phyloP scores from a whole-genome alignment of 2,113 vertebrate genomes.

The Gopherus flavomarginatus region DNA sequence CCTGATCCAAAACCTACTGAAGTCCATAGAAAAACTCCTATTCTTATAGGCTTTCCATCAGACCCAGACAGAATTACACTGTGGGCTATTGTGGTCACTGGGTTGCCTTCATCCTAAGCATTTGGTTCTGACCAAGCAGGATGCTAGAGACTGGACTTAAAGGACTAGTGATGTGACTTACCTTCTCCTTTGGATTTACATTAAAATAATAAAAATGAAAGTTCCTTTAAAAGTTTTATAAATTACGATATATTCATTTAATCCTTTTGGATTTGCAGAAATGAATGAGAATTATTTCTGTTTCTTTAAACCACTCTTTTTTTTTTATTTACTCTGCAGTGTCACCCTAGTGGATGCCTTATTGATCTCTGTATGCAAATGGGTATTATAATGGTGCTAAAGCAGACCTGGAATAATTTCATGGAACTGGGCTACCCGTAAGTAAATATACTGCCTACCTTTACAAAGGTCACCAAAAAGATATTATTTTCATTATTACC shows the following conservation, averaged over 20 bases:
- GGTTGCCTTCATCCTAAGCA: not conserved
- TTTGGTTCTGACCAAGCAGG: not conserved
- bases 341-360: conserved; percentile 97
- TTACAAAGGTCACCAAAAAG: not conserved
- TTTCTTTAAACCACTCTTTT: not conserved
- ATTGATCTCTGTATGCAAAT: conserved; percentile 98
- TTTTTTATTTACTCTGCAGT: conserved; percentile 77
- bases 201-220: not conserved
- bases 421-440: conserved; percentile 97
- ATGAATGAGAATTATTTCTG: not conserved
- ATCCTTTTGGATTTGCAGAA: too few species aligned
- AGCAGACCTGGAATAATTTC: conserved; percentile 97
- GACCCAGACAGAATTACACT: not conserved
- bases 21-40: not conserved
- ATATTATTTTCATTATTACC: not conserved
- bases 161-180: not conserved
- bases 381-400: conserved; percentile 98
- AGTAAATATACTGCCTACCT: conserved; percentile 61
- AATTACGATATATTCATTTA: not conserved
- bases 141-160: not conserved
- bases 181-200: not conserved
- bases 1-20: not conserved
- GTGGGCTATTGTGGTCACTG: not conserved
- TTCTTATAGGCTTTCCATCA: not conserved
- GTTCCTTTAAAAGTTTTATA: not conserved